These are phyloP conservation scores for Nephrotoma guestfalica DNA, from an alignment of 2,888 invertebrate genomes.

Conservation along the genomic window DNA sequence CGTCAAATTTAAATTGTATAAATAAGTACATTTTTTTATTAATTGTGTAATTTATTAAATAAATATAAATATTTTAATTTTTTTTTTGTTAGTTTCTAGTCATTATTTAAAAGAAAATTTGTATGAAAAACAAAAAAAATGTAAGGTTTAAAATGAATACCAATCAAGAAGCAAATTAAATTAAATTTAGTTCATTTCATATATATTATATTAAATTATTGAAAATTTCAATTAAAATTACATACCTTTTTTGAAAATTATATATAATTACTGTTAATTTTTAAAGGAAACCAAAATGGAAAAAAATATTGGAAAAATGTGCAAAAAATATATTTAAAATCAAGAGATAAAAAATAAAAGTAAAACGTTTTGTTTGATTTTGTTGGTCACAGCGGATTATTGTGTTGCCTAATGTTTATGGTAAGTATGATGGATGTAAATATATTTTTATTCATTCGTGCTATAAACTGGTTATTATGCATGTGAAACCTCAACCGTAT, in stretches of 20 bases:
- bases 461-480: no score
- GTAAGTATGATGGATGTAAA: background rate
- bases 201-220: background rate
- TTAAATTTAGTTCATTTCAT: background rate
- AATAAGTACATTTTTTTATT: background rate
- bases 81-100: background rate
- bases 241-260: background rate
- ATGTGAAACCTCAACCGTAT: no score
- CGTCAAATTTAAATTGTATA: background rate
- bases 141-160: background rate
- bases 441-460: no score
- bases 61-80: background rate
- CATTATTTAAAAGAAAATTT: background rate
- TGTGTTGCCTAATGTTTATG: background rate
- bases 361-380: background rate
- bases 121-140: background rate
- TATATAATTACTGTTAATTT: background rate
- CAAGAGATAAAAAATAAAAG: background rate
- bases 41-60: background rate
- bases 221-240: background rate
- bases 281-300: background rate
- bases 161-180: background rate
- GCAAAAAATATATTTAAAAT: background rate
- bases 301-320: background rate
- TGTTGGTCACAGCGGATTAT: background rate